These are phyloP conservation scores for Enteromius viviparus DNA, from an alignment of 2,797 vertebrate species.

Conservation along the genomic window DNA sequence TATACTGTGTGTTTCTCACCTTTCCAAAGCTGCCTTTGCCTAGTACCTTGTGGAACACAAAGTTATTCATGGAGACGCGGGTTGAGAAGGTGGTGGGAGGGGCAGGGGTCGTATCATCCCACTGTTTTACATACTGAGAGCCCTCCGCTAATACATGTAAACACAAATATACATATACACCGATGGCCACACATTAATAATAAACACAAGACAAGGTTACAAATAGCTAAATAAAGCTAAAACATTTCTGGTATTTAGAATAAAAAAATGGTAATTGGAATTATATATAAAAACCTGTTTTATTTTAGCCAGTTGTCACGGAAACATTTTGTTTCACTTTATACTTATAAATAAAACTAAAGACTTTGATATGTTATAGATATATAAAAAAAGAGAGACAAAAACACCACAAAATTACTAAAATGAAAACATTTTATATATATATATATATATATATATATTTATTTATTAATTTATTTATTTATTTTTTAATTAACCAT, in stretches of 20 bases:
- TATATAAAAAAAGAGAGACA: background rate
- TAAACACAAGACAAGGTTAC: background rate
- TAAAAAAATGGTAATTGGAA: background rate
- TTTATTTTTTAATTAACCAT: too few species aligned
- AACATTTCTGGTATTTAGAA: background rate
- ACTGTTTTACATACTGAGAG: slow-evolving; percentile 74
- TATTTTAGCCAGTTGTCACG: background rate
- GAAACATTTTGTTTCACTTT: background rate
- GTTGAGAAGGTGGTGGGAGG: slow-evolving; percentile 49
- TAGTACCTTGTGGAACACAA: slow-evolving; percentile 92
- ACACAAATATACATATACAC: slow-evolving; percentile 28
- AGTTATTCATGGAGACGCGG: slow-evolving; percentile 81
- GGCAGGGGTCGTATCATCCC: slow-evolving; percentile 68
- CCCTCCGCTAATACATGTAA: slow-evolving; percentile 64
- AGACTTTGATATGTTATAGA: background rate
- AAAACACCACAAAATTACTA: background rate
- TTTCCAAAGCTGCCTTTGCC: slow-evolving; percentile 99
- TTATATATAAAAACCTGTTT: background rate
- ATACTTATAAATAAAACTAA: background rate
- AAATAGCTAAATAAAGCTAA: background rate
- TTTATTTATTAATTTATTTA: too few species aligned
- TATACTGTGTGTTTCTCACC: slow-evolving; percentile 71
- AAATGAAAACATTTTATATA: background rate
- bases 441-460: too few species aligned
- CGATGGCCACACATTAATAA: background rate